Evolutionary conservation across 2,888 invertebrate species (phyloP).

Genomic region (Athalia cordata): DNA sequence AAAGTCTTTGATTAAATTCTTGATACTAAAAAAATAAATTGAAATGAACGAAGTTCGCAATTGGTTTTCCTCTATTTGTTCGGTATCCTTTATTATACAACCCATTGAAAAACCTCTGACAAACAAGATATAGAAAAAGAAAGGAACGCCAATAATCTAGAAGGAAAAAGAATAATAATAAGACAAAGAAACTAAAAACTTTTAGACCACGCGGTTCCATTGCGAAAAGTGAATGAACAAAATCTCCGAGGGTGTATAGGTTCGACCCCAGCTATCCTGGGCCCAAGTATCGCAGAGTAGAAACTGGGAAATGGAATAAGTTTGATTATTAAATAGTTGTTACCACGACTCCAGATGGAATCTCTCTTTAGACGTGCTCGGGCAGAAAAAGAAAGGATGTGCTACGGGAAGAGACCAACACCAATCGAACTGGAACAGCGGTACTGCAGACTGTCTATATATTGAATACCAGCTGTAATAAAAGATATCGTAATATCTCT

Average conservation of each 20-base stretch:
- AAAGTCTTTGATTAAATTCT: neutral
- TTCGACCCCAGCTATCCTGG: neutral
- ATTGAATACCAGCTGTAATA: conserved; percentile 56
- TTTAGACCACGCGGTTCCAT: conserved; percentile 11
- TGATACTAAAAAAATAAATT: neutral
- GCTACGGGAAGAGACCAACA: too few species aligned
- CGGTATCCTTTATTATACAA: neutral
- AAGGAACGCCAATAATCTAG: neutral
- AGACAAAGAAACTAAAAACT: conserved; percentile 1
- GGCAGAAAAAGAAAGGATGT: neutral
- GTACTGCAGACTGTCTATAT: conserved; percentile 5
- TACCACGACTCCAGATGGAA: conserved; percentile 49
- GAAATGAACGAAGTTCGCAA: conserved; percentile 2
- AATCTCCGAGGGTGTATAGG: neutral
- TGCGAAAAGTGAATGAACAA: conserved; percentile 39
- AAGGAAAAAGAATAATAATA: conserved; percentile 1
- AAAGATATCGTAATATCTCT: conserved; percentile 58
- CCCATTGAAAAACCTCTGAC: neutral
- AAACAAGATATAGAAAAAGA: neutral
- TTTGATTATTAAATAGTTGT: conserved; percentile 65
- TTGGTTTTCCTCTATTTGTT: neutral
- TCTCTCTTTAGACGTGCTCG: neutral
- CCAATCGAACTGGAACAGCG: neutral
- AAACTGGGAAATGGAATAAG: conserved; percentile 61
- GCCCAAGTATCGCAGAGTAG: conserved; percentile 34